Evolutionary conservation across 2,888 invertebrate genomes (phyloP), one percentile per base, ranked within the genome.

Genomic region (Drosophila anomalata): DNA sequence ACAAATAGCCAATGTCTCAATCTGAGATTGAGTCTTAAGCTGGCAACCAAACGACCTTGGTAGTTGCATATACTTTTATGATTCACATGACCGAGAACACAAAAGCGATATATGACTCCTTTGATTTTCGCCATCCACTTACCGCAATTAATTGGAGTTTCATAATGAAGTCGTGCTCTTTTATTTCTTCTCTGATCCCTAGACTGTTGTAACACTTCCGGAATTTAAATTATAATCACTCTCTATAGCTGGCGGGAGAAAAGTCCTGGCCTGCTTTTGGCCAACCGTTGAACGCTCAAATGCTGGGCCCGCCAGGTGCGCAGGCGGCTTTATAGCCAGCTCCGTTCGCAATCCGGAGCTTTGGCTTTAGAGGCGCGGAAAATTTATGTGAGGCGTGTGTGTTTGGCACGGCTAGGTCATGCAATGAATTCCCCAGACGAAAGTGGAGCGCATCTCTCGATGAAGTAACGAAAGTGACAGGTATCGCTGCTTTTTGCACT

Each of bases 331-430:
- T 84, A 84, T 84, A 84, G 81, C 63, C 72, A 47, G 44, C 66
- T 63, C 26, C n/a, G 29, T n/a, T 51, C 33, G 56, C 66, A 62
- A 39, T 11, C n/a, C 36, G 22, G 36, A 71, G 72, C 72, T 71
- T 71, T 65, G 31, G 36, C 29, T 29, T 29, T 3, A 9, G 39
- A 31, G 47, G 11, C 33, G 48, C 24, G 55, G 55, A 26, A 77
- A 75, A 82, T 86, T 82, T 84, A 84, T 84, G 87, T 87, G 81
- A 52, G 76, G 68, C 66, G 66, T 84, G 83, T 84, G 87, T 77
- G 74, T 66, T 67, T 70, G 47, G 76, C 78, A 75, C 77, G 66
- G 48, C 48, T 29, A 29, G 29, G 26, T 3, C 50, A 60, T 69
- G 69, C 24, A 62, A 62, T 58, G 59, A 75, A 76, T 55, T 14